A percentile compares a stretch with the other conserved stretches of the same genome.
Conservation (phyloP, 2,888 invertebrate species). For the Caenorhabditis sinica region DNA sequence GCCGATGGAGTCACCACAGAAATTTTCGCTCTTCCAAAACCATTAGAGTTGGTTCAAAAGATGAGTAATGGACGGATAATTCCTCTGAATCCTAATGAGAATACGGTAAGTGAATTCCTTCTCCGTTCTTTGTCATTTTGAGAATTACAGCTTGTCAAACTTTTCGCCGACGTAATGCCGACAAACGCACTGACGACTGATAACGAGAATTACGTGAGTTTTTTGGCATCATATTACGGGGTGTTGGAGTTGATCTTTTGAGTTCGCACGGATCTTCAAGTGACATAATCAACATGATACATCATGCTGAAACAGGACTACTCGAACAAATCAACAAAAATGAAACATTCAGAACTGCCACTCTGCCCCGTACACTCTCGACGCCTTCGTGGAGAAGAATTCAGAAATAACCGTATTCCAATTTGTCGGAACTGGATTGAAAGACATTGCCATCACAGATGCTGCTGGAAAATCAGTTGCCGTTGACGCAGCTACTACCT, state of each 20-base stretch:
- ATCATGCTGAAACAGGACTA: too few relatives aligned
- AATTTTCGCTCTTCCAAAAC: constrained; percentile 36
- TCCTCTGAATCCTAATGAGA: constrained; percentile 21
- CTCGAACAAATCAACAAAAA: too few relatives aligned
- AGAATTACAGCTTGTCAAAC: constrained; percentile 8
- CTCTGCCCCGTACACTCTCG: constrained; percentile 8
- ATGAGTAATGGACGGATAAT: constrained; percentile 52
- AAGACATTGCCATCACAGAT: constrained; percentile 6
- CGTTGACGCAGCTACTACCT: not conserved
- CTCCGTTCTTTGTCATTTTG: not conserved
- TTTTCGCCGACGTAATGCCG: constrained; percentile 42
- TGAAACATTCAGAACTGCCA: constrained; percentile 52
- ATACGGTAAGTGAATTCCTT: constrained; percentile 29
- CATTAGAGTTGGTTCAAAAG: constrained; percentile 44
- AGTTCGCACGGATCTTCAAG: not conserved
- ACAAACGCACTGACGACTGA: constrained; percentile 43
- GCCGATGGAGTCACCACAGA: constrained; percentile 44
- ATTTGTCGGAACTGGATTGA: constrained; percentile 40
- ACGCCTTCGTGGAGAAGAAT: constrained; percentile 39
- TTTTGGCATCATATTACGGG: not conserved
- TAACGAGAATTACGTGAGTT: constrained; percentile 49
- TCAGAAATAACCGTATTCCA: constrained; percentile 25
- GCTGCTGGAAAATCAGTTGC: constrained; percentile 18
- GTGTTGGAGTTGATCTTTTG: not conserved
- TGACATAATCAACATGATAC: not conserved